Evolutionary conservation across 23 tunicate species (phyloP).

Genomic region (Styela clava): DNA sequence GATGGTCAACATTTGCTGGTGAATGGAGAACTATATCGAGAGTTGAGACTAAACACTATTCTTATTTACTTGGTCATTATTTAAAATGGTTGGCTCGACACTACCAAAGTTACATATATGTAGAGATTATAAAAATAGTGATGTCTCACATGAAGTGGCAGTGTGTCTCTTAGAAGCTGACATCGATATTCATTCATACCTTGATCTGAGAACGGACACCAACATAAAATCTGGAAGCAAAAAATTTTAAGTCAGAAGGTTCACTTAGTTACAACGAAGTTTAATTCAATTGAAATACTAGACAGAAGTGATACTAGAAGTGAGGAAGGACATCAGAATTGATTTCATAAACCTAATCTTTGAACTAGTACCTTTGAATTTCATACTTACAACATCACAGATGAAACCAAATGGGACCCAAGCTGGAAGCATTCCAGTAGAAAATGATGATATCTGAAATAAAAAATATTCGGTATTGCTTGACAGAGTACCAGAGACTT

Average conservation of each 20-base stretch:
- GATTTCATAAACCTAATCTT: too few species aligned
- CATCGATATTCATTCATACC: conserved; percentile 54
- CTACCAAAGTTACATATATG: too few species aligned
- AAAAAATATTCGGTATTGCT: too few species aligned
- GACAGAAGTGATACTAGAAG: too few species aligned
- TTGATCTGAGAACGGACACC: conserved; percentile 63
- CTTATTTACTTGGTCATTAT: too few species aligned
- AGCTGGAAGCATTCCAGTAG: conserved; percentile 71
- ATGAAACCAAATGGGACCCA: conserved; percentile 74
- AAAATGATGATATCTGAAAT: conserved; percentile 42
- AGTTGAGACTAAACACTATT: neutral
- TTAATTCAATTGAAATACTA: neutral
- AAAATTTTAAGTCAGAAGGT: neutral
- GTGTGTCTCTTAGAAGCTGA: conserved; percentile 42
- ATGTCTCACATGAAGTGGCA: conserved; percentile 41
- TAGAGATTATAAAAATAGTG: neutral
- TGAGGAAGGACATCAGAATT: too few species aligned
- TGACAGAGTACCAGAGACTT: too few species aligned
- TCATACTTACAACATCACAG: conserved; percentile 53
- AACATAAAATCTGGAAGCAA: conserved; percentile 42
- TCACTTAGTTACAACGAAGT: neutral
- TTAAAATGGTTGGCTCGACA: too few species aligned
- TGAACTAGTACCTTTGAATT: too few species aligned
- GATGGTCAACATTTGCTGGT: too few species aligned
- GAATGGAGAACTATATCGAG: neutral